A percentile compares a stretch with the other conserved stretches of the same genome.
These are phyloP conservation scores for Empidonax alnorum DNA, from an alignment of 2,113 vertebrate genomes.

Conservation along the genomic window DNA sequence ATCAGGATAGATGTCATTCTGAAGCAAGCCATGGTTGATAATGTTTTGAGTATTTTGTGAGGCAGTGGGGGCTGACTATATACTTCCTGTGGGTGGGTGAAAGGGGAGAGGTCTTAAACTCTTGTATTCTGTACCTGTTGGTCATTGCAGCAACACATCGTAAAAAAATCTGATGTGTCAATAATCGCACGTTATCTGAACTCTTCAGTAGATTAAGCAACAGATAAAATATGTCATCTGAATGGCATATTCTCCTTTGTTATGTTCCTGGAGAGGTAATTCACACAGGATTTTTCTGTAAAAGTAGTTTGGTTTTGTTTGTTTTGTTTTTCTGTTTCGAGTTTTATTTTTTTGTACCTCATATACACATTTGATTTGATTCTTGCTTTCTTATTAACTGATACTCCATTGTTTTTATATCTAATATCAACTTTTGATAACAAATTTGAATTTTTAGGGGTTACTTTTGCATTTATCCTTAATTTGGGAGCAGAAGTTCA, in stretches of 20 bases:
- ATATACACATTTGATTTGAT: neutral
- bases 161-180: neutral
- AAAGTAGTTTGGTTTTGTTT: neutral
- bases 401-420: neutral
- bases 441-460: neutral
- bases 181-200: neutral
- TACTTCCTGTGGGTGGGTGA: neutral
- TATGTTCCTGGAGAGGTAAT: neutral
- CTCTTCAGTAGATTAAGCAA: conserved; percentile 5
- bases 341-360: neutral
- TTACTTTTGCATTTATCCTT: neutral
- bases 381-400: neutral
- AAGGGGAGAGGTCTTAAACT: neutral
- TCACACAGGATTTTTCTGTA: neutral
- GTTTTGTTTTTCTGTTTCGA: neutral
- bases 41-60: neutral
- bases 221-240: conserved; percentile 16
- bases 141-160: neutral
- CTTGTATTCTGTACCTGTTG: neutral
- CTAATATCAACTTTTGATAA: neutral
- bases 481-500: neutral
- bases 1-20: neutral
- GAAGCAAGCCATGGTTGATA: neutral
- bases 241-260: neutral
- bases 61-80: neutral